Percentiles rank a stretch among this genome's conserved stretches.
Evolutionary conservation across 2,797 vertebrate species (phyloP).

Genomic region (Pangasius djambal): DNA sequence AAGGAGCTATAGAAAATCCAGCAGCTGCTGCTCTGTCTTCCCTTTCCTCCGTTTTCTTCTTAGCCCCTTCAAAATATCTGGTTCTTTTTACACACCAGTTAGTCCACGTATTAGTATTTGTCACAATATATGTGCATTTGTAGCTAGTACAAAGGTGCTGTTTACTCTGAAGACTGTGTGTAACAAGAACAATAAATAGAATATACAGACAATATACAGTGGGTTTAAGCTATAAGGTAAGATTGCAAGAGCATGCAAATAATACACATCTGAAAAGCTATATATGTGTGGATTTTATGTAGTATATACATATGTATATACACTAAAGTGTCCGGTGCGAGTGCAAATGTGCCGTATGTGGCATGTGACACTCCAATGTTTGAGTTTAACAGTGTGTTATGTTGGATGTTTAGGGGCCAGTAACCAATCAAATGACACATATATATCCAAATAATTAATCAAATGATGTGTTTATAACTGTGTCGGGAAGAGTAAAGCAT

Average conservation of each 20-base stretch:
- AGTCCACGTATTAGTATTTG: background rate
- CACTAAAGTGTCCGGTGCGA: background rate
- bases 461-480: background rate
- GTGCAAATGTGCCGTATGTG: background rate
- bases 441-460: background rate
- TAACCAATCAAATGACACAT: background rate
- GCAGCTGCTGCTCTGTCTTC: constrained; percentile 48
- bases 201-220: background rate
- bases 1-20: constrained; percentile 56
- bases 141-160: background rate
- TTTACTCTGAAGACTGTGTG: background rate
- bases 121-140: background rate
- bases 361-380: background rate
- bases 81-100: background rate
- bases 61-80: constrained; percentile 26
- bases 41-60: constrained; percentile 32
- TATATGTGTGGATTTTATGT: background rate
- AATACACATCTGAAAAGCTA: background rate
- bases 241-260: background rate
- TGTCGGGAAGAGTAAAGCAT: background rate
- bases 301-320: background rate
- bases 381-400: background rate
- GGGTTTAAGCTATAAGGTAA: background rate
- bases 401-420: constrained; percentile 11
- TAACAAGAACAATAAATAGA: background rate